Conservation (phyloP, 2,797 vertebrate genomes). For the Spatula versicolor region DNA sequence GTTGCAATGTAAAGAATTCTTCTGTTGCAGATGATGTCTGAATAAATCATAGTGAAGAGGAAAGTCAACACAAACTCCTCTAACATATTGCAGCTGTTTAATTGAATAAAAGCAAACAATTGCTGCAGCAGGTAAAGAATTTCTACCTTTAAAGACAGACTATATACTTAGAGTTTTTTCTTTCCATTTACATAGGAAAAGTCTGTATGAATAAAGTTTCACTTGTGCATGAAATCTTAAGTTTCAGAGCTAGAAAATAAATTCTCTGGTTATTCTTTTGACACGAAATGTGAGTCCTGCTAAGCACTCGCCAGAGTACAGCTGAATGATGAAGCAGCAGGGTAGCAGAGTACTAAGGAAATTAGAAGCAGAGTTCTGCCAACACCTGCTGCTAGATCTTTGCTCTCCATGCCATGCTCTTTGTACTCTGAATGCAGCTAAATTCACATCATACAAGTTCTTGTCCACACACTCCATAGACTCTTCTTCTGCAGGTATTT, state of each 20-base stretch:
- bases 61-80: background rate
- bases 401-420: background rate
- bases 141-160: background rate
- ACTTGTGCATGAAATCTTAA: background rate
- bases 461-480: background rate
- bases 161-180: background rate
- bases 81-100: background rate
- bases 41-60: background rate
- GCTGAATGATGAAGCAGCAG: background rate
- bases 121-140: background rate
- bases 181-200: background rate
- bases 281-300: background rate
- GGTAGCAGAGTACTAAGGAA: background rate
- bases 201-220: background rate
- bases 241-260: background rate
- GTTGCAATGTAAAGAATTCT: background rate
- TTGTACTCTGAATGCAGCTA: background rate
- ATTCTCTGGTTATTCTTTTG: background rate
- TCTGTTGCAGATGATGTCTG: background rate
- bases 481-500: background rate
- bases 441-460: fast-evolving
- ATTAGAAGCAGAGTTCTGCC: background rate
- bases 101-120: background rate
- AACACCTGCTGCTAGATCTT: background rate
- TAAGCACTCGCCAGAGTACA: background rate